These are phyloP conservation scores for Vimba vimba DNA, from an alignment of 2,113 vertebrate species.

Conservation along the genomic window DNA sequence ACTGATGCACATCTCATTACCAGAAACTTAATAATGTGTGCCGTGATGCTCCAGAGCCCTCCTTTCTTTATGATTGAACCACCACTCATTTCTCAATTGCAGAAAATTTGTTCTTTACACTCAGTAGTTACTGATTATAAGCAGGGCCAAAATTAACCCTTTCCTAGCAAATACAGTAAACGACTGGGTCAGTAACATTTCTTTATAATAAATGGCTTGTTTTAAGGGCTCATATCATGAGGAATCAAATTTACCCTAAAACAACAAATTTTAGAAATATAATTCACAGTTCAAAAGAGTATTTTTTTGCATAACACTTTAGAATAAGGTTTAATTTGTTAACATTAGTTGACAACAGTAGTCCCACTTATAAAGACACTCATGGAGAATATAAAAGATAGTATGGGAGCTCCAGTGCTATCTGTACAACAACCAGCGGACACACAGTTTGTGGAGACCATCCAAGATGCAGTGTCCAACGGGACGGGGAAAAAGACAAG, in stretches of 20 bases:
- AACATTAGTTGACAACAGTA: too few species aligned
- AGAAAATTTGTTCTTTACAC: conserved; percentile 4
- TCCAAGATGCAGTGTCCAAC: too few species aligned
- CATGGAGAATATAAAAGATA: too few species aligned
- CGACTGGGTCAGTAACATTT: background rate
- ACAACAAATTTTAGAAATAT: too few species aligned
- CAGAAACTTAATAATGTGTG: conserved; percentile 59
- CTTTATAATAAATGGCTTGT: background rate
- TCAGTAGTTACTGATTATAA: conserved; percentile 1
- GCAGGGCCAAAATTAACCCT: background rate
- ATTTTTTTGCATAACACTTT: too few species aligned
- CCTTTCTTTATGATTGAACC: background rate
- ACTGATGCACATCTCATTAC: conserved; percentile 67
- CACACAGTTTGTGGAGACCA: too few species aligned
- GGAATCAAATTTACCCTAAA: background rate
- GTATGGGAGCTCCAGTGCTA: too few species aligned
- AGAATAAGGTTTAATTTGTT: too few species aligned
- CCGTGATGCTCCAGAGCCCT: conserved; percentile 6
- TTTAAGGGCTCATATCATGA: background rate
- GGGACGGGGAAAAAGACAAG: too few species aligned
- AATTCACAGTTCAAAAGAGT: too few species aligned
- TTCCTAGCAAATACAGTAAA: background rate
- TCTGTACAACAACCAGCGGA: too few species aligned
- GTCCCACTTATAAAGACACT: too few species aligned
- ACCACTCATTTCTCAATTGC: background rate